A percentile compares a stretch with the other conserved stretches of the same genome.
Evolutionary conservation across 2,888 invertebrate species (phyloP).

Genomic region (Aquatica leii): DNA sequence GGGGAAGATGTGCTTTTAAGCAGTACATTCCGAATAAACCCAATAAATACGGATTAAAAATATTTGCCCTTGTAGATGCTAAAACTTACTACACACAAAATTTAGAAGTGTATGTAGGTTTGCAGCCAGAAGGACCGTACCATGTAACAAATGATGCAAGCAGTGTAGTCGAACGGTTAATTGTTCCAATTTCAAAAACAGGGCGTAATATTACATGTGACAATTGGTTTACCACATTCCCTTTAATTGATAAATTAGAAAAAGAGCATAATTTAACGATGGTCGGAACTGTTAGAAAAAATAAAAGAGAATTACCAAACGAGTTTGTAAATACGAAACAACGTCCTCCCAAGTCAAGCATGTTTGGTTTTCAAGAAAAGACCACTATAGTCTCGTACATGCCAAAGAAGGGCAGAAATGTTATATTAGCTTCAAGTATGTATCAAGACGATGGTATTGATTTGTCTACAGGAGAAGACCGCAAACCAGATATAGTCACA

Average conservation of each 20-base stretch:
- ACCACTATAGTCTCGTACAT: neutral
- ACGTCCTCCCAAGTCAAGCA: neutral
- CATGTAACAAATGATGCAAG: neutral
- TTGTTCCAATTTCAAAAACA: neutral
- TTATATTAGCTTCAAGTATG: neutral
- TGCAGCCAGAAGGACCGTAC: neutral
- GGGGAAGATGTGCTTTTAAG: neutral
- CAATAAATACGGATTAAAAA: neutral
- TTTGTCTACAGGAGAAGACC: no score
- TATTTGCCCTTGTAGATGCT: neutral
- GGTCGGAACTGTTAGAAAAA: neutral
- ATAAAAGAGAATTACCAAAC: neutral
- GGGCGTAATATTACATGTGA: neutral
- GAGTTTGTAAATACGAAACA: neutral
- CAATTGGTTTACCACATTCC: neutral
- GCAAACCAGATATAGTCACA: no score
- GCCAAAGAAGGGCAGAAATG: neutral
- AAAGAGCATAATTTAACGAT: neutral
- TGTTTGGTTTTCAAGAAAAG: neutral
- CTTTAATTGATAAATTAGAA: neutral
- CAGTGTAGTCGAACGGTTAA: neutral
- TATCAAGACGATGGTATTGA: neutral
- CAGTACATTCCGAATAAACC: neutral
- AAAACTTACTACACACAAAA: neutral
- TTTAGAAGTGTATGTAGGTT: neutral